Evolutionary conservation across 2,113 vertebrate genomes (phyloP).

Genomic region (Calidris pygmaea): DNA sequence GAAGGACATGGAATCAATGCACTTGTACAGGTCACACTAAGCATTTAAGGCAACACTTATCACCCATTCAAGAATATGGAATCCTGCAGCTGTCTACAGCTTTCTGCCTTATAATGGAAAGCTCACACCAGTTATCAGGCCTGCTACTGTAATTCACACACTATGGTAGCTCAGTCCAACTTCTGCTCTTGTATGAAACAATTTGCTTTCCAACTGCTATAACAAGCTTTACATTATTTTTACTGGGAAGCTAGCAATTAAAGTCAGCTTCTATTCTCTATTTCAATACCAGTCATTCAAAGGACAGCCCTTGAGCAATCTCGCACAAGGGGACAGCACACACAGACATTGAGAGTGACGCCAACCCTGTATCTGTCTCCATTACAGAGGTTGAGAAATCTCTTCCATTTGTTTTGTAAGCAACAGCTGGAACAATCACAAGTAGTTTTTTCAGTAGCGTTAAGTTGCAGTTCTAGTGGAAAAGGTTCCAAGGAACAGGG

Average conservation of each 20-base stretch:
- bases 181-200: background rate
- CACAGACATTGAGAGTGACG: background rate
- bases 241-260: background rate
- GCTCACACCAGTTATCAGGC: background rate
- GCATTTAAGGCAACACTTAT: background rate
- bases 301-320: slow-evolving; percentile 32
- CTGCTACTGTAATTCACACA: background rate
- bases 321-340: background rate
- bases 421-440: slow-evolving; percentile 15
- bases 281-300: slow-evolving; percentile 20
- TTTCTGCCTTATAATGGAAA: background rate
- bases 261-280: background rate
- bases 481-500: background rate
- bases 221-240: background rate
- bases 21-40: rapidly evolving
- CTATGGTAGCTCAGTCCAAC: background rate
- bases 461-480: background rate
- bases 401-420: slow-evolving; percentile 14
- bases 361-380: background rate
- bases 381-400: background rate
- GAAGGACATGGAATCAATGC: background rate
- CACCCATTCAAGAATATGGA: background rate
- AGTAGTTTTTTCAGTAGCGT: background rate
- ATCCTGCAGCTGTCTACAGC: background rate
- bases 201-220: background rate